A percentile compares a stretch with the other conserved stretches of the same genome.
Conservation (phyloP, 2,888 invertebrate genomes). For the Melanostoma scalare region DNA sequence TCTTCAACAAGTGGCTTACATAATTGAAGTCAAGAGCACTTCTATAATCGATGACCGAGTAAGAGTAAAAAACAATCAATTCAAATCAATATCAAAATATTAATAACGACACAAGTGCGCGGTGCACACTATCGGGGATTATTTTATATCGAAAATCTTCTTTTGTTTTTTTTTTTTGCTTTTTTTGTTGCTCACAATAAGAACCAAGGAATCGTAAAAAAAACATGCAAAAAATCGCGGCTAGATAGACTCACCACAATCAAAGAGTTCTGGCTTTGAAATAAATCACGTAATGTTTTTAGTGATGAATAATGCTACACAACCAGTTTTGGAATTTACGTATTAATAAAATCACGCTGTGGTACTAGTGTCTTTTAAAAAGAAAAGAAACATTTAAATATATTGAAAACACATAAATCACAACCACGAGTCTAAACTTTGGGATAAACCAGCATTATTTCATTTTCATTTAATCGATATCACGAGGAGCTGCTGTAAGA, state of each 20-base stretch:
- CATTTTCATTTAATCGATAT: not conserved
- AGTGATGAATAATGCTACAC: constrained; percentile 30
- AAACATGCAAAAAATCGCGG: not conserved
- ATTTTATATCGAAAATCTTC: too few relatives aligned
- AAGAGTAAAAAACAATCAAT: not conserved
- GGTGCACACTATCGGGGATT: not conserved
- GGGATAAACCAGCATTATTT: not conserved
- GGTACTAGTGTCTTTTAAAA: constrained; percentile 1
- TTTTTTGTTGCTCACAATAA: too few relatives aligned
- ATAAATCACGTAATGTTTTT: constrained; percentile 7
- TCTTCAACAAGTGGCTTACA: constrained; percentile 1
- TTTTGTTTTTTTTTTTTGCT: too few relatives aligned
- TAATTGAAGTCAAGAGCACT: not conserved
- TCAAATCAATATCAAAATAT: not conserved
- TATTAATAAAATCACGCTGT: constrained; percentile 22
- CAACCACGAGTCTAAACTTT: not conserved
- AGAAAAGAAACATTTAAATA: constrained; percentile 5
- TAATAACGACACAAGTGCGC: not conserved
- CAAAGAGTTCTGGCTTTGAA: not conserved
- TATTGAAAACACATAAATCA: not conserved
- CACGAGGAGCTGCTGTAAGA: not conserved
- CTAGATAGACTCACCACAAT: constrained; percentile 7
- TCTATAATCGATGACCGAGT: not conserved
- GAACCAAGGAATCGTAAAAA: not conserved
- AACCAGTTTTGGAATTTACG: constrained; percentile 53